Percentiles rank a stretch among this genome's conserved stretches.
Evolutionary conservation across 1,140 invertebrate species (phyloP).

Genomic region (Pseudomyrmex pallidus): DNA sequence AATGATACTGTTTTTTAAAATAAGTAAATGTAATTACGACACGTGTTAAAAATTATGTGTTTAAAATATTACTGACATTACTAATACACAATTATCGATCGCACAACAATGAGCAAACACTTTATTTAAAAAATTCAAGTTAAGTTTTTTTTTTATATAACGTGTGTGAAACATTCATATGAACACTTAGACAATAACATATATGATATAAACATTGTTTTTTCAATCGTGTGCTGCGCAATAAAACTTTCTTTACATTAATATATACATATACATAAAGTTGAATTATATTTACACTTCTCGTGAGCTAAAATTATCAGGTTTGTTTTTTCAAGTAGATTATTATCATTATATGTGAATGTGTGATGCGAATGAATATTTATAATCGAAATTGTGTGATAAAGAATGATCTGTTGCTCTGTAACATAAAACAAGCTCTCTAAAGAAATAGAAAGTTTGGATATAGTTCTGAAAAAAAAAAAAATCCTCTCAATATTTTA

Average conservation of each 20-base stretch:
- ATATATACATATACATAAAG: conserved; percentile 65
- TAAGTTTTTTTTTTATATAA: conserved; percentile 17
- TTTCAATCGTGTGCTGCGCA: conserved; percentile 41
- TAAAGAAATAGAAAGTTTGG: no score
- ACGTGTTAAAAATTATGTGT: not conserved
- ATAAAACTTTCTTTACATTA: conserved; percentile 70
- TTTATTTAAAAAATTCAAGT: not conserved
- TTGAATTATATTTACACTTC: conserved; percentile 54
- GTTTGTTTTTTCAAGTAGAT: conserved; percentile 2
- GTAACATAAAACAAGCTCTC: no score
- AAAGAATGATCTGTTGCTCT: no score
- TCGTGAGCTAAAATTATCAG: conserved; percentile 3
- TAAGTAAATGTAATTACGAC: not conserved
- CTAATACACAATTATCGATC: not conserved
- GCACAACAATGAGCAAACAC: not conserved
- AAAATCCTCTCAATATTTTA: no score
- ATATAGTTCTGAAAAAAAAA: no score
- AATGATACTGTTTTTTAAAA: not conserved
- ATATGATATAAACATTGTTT: conserved; percentile 64
- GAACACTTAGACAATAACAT: conserved; percentile 56
- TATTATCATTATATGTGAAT: not conserved
- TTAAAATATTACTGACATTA: not conserved
- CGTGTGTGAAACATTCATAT: conserved; percentile 15
- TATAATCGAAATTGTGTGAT: not conserved
- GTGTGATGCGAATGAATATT: not conserved